Conservation (phyloP, 2,797 vertebrate species). For the Pteronotus mesoamericanus region DNA sequence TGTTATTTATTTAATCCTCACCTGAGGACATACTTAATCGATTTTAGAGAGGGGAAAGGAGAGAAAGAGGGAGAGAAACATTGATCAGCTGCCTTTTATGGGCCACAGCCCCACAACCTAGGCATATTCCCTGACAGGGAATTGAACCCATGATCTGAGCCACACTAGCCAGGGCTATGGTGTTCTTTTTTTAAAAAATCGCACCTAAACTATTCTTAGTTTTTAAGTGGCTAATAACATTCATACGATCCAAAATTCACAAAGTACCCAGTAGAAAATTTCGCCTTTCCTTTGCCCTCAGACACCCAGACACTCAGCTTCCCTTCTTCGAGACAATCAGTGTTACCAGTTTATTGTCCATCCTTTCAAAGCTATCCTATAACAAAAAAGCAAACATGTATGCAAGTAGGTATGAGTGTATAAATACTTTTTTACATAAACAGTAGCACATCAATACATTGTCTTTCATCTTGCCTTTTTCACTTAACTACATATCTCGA, state of each 20-base stretch:
- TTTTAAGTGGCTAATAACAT: neutral
- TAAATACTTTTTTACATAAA: neutral
- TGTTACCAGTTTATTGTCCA: neutral
- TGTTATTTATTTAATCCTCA: neutral
- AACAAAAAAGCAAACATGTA: neutral
- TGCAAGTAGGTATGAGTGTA: neutral
- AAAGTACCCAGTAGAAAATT: neutral
- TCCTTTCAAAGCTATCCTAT: neutral
- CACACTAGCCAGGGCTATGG: neutral
- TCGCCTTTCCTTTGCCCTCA: neutral
- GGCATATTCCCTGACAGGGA: neutral
- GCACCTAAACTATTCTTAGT: neutral
- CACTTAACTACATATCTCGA: neutral
- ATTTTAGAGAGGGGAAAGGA: neutral
- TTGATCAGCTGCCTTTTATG: neutral
- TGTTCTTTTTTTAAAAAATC: neutral
- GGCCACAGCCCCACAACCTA: neutral
- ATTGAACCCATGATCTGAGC: neutral
- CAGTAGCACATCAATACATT: neutral
- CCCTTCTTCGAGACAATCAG: neutral
- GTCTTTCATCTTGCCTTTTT: neutral
- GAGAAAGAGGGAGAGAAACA: neutral
- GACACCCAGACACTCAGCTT: neutral
- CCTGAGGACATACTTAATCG: neutral
- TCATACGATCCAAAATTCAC: neutral